Conservation (phyloP, 2,888 invertebrate species). For the Andrena trimmerana region DNA sequence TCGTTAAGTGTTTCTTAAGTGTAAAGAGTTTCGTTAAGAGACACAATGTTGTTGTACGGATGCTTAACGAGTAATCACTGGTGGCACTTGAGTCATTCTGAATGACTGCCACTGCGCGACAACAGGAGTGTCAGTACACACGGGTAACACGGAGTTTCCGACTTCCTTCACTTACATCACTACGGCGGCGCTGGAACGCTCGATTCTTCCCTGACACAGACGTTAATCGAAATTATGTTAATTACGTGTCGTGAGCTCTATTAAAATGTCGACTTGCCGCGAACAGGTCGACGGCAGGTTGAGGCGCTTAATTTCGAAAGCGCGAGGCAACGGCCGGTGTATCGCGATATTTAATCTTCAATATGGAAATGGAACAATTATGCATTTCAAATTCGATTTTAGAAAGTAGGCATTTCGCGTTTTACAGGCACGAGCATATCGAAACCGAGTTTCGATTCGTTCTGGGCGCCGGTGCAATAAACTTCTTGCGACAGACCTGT, state of each 20-base stretch:
- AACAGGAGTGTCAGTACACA: background rate
- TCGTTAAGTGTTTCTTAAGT: conserved; percentile 1
- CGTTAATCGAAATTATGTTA: conserved; percentile 15
- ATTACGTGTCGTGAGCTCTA: conserved; percentile 1
- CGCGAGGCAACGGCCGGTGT: background rate
- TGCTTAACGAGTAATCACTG: background rate
- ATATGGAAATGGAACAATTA: conserved; percentile 47
- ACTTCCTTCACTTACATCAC: background rate
- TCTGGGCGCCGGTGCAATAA: conserved; percentile 3
- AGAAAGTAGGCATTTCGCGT: conserved; percentile 42
- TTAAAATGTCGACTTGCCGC: background rate
- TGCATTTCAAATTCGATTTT: conserved; percentile 44
- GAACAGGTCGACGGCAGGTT: conserved; percentile 14
- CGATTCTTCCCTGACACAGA: too few relatives aligned
- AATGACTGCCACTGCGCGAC: background rate
- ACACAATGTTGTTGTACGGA: background rate
- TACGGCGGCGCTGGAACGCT: background rate
- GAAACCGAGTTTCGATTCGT: conserved; percentile 9
- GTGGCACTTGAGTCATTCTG: background rate
- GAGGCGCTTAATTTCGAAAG: background rate
- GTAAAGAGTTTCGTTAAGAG: background rate
- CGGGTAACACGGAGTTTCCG: background rate
- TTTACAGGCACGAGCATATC: conserved; percentile 1
- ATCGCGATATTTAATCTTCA: conserved; percentile 40
- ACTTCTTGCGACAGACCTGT: conserved; percentile 17